Evolutionary conservation across 1,140 invertebrate genomes (phyloP).

Genomic region (Heliothis subflexa): DNA sequence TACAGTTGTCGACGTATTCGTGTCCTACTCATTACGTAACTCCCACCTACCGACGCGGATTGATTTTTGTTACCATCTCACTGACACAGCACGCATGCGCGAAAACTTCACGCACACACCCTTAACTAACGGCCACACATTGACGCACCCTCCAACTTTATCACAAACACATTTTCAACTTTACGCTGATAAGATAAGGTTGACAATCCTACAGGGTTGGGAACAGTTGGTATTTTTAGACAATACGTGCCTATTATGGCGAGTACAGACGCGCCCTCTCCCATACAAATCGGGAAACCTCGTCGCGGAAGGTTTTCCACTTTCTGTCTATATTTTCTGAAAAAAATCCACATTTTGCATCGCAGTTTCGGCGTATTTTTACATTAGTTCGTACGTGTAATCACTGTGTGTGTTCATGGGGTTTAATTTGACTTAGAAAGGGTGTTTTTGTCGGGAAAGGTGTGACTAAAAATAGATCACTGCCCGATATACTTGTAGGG

Average conservation of each 20-base stretch:
- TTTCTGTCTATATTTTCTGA: conserved; percentile 73
- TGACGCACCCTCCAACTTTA: conserved; percentile 53
- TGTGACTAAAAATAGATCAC: conserved; percentile 76
- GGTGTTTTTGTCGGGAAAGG: conserved; percentile 51
- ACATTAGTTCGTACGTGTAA: conserved; percentile 48
- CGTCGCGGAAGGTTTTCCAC: conserved; percentile 76
- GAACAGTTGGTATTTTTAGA: conserved; percentile 80
- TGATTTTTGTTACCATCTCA: conserved; percentile 79
- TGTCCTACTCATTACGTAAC: conserved; percentile 80
- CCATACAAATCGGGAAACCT: conserved; percentile 80
- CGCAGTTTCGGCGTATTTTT: conserved; percentile 49
- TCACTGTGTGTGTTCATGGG: conserved; percentile 53
- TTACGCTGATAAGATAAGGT: conserved; percentile 46
- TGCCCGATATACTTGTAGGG: conserved; percentile 69
- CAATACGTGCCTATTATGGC: conserved; percentile 77
- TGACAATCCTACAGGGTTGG: conserved; percentile 41
- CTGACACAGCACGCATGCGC: conserved; percentile 73
- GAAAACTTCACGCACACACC: conserved; percentile 64
- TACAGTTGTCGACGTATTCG: conserved; percentile 67
- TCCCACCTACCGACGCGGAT: conserved; percentile 77
- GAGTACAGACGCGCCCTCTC: conserved; percentile 81
- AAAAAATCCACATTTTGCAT: conserved; percentile 67
- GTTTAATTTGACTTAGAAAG: conserved; percentile 47
- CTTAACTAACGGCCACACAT: conserved; percentile 53
- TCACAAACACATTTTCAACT: conserved; percentile 29